These are phyloP conservation scores for Martes martes DNA, from an alignment of 2,113 vertebrate species.

Conservation along the genomic window DNA sequence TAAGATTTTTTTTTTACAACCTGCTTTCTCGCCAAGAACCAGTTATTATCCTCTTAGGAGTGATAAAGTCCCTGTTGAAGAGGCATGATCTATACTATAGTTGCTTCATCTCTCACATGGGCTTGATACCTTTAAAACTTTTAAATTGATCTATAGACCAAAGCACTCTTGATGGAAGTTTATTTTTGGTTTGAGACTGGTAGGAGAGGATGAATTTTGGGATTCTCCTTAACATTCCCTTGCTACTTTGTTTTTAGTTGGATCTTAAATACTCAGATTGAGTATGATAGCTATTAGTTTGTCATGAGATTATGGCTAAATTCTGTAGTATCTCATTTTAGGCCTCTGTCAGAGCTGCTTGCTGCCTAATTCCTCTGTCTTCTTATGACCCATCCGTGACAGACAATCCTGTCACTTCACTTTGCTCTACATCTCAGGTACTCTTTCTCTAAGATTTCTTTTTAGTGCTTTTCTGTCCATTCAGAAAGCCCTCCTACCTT, in stretches of 20 bases:
- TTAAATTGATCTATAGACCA: background rate
- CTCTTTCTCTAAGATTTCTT: background rate
- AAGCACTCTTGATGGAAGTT: background rate
- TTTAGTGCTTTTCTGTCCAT: background rate
- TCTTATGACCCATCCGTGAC: background rate
- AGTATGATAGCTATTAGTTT: background rate
- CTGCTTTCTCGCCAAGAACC: rapidly evolving
- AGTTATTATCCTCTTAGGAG: background rate
- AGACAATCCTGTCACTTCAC: background rate
- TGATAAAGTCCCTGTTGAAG: background rate
- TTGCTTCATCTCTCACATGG: background rate
- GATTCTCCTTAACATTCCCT: background rate
- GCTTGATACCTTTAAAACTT: background rate
- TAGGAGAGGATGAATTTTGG: background rate
- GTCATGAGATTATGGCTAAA: background rate
- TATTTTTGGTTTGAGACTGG: background rate
- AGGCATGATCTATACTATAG: background rate
- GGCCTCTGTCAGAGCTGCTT: background rate
- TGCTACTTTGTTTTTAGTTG: background rate
- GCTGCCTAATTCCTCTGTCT: background rate
- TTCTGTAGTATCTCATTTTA: background rate
- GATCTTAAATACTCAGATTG: background rate
- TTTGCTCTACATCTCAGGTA: background rate
- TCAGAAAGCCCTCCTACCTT: background rate
- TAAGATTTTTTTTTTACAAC: background rate